Conservation (phyloP, 2,797 vertebrate species). For the Zalophus californianus region DNA sequence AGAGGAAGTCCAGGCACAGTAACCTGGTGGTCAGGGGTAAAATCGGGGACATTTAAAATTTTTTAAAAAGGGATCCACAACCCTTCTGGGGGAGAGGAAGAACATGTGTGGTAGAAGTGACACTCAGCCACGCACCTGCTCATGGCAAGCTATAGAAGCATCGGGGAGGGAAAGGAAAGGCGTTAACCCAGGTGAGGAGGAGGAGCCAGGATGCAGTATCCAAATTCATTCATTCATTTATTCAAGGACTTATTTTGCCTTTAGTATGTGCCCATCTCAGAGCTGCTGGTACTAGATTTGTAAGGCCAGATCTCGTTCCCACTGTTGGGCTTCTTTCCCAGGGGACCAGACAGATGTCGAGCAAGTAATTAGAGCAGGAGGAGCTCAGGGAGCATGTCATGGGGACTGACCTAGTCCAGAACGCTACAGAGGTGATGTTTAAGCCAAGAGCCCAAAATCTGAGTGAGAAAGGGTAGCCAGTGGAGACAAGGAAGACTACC, state of each 20-base stretch:
- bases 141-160: neutral
- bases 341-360: neutral
- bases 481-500: neutral
- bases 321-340: neutral
- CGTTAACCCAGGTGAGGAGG: neutral
- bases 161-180: neutral
- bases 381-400: neutral
- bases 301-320: neutral
- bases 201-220: neutral
- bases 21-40: neutral
- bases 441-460: slow-evolving; percentile 10
- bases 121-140: too few relatives aligned
- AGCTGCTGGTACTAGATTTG: neutral
- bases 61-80: neutral
- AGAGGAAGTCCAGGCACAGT: neutral
- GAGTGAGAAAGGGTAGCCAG: neutral
- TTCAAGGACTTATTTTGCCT: neutral
- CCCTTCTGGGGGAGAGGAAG: neutral
- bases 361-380: neutral
- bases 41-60: neutral
- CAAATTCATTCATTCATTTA: neutral
- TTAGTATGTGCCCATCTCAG: rapidly evolving
- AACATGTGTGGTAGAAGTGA: neutral
- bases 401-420: neutral
- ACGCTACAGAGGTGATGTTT: neutral